These are phyloP conservation scores for Diloba caeruleocephala DNA, from an alignment of 2,888 invertebrate species.

Conservation along the genomic window DNA sequence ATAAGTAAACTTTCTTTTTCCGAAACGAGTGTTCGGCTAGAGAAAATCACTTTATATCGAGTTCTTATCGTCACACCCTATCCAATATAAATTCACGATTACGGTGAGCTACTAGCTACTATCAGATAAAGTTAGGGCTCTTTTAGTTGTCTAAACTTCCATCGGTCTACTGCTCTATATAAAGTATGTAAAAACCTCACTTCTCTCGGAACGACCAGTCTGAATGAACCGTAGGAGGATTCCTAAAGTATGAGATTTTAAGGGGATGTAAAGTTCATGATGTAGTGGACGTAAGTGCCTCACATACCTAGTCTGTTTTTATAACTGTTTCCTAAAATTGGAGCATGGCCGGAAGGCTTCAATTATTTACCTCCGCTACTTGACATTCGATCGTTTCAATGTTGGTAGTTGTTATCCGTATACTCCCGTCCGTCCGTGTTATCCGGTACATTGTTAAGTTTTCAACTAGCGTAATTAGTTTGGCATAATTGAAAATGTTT, in stretches of 20 bases:
- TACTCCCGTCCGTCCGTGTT: too few species aligned
- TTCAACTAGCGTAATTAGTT: slow-evolving; percentile 21
- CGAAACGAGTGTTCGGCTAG: slow-evolving; percentile 15
- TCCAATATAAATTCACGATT: slow-evolving; percentile 51
- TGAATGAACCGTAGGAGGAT: slow-evolving; percentile 10
- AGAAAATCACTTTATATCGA: slow-evolving; percentile 52
- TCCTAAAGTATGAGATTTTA: slow-evolving; percentile 15
- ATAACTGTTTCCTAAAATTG: slow-evolving; percentile 66
- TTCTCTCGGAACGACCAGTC: slow-evolving; percentile 31
- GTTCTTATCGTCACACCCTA: slow-evolving; percentile 48
- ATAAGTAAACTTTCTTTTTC: slow-evolving; percentile 20
- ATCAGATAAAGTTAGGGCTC: slow-evolving; percentile 57
- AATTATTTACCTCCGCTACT: slow-evolving; percentile 63
- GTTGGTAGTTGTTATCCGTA: slow-evolving; percentile 28
- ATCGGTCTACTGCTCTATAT: slow-evolving; percentile 46
- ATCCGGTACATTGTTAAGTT: slow-evolving; percentile 24
- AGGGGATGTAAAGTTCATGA: slow-evolving; percentile 42
- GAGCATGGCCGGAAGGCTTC: slow-evolving; percentile 64
- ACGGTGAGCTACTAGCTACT: slow-evolving; percentile 43
- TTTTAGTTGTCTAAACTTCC: slow-evolving; percentile 63
- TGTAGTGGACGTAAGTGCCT: slow-evolving; percentile 41
- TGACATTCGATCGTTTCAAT: slow-evolving; percentile 35
- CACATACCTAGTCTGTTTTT: slow-evolving; percentile 59
- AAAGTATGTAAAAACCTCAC: slow-evolving; percentile 50
- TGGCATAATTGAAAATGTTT: slow-evolving; percentile 8